Conservation (phyloP, 2,797 vertebrate species). For the Lemur catta region DNA sequence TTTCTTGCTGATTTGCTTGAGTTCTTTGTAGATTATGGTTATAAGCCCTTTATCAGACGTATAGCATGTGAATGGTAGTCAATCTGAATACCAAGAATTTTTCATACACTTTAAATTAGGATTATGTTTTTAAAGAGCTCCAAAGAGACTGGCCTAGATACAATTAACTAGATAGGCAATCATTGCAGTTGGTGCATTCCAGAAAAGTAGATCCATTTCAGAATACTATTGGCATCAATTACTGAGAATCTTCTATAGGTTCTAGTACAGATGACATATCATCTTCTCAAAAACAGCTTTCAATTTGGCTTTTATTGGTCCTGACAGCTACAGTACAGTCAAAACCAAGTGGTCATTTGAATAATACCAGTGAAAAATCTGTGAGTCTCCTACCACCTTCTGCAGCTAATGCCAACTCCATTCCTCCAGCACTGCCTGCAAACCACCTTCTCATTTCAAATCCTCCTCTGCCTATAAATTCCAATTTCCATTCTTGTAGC, state of each 20-base stretch:
- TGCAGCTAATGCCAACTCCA: conserved; percentile 23
- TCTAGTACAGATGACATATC: conserved; percentile 80
- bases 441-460: conserved; percentile 51
- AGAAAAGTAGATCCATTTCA: conserved; percentile 86
- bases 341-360: conserved; percentile 42
- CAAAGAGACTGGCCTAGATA: conserved; percentile 93
- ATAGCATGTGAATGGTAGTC: no score
- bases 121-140: conserved; percentile 90
- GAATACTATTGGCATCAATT: conserved; percentile 46
- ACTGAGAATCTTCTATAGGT: conserved; percentile 74
- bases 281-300: conserved; percentile 85
- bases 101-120: conserved; percentile 88
- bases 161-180: conserved; percentile 86
- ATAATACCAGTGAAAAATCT: conserved; percentile 77
- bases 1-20: no score
- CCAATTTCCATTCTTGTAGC: conserved; percentile 85
- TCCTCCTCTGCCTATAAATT: conserved; percentile 83
- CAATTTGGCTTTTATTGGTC: conserved; percentile 83
- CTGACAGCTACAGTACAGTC: conserved; percentile 81
- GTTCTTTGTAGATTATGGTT: no score
- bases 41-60: no score
- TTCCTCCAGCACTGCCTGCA: conserved; percentile 65
- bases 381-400: conserved; percentile 65
- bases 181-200: conserved; percentile 87
- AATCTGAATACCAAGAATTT: conserved; percentile 88